phyloP scores from a whole-genome alignment of 2,113 vertebrate genomes.

The Mus pahari region DNA sequence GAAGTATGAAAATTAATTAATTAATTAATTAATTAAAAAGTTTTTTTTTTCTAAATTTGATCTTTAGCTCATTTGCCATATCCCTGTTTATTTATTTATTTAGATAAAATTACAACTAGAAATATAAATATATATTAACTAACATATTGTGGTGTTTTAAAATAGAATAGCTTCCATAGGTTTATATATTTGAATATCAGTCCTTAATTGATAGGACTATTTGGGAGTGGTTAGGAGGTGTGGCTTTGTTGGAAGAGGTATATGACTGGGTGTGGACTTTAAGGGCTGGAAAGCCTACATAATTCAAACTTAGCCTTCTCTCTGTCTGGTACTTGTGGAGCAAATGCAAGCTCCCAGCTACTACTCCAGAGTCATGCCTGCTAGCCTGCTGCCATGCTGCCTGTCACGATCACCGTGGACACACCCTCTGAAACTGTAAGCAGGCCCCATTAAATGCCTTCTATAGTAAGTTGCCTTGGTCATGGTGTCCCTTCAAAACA shows the following conservation, averaged over 20 bases:
- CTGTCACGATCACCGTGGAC: neutral
- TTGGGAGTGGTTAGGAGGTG: neutral
- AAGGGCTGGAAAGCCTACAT: neutral
- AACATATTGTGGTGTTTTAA: neutral
- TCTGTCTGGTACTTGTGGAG: neutral
- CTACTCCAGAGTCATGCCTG: neutral
- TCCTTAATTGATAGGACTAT: neutral
- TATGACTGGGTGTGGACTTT: neutral
- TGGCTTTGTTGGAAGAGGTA: neutral
- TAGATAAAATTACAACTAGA: neutral
- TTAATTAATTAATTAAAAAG: too few species aligned
- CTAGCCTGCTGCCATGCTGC: neutral
- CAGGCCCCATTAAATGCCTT: neutral
- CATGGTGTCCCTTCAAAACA: neutral
- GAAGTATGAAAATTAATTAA: too few species aligned
- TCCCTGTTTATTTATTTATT: neutral
- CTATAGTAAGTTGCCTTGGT: neutral
- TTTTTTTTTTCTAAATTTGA: neutral
- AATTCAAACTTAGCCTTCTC: neutral
- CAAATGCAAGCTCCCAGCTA: neutral
- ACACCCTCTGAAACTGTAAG: neutral
- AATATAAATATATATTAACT: neutral
- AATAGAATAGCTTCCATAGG: too few species aligned
- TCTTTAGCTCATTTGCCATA: neutral
- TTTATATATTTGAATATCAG: neutral